A percentile compares a stretch with the other conserved stretches of the same genome.
Evolutionary conservation across 1,140 invertebrate species (phyloP).

Genomic region (Panagrolaimus sp.): DNA sequence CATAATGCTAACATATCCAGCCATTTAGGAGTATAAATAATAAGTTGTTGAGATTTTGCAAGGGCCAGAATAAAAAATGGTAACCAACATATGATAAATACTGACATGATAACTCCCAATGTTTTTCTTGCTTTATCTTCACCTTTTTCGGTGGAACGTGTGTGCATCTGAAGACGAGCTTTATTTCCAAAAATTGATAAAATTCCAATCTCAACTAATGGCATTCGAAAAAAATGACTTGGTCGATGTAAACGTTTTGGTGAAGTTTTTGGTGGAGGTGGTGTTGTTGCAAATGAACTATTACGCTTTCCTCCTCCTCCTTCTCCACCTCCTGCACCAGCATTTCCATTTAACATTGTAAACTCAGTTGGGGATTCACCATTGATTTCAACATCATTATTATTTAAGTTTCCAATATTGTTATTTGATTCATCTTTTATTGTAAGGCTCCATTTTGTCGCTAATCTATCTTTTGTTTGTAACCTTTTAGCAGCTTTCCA

Average conservation of each 20-base stretch:
- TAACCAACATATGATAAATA: slow-evolving; percentile 88
- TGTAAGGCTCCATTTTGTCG: slow-evolving; percentile 20
- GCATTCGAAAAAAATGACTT: slow-evolving; percentile 41
- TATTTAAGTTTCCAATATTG: background rate
- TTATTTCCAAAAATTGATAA: slow-evolving; percentile 12
- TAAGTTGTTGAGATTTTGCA: slow-evolving; percentile 43
- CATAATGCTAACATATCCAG: slow-evolving; percentile 59
- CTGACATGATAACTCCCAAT: slow-evolving; percentile 91
- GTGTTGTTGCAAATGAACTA: slow-evolving; percentile 1
- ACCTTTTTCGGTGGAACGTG: slow-evolving; percentile 28
- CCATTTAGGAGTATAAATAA: slow-evolving; percentile 55
- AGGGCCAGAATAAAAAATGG: slow-evolving; percentile 76
- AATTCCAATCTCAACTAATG: slow-evolving; percentile 30
- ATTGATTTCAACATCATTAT: slow-evolving; percentile 1
- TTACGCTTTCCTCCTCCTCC: slow-evolving; percentile 3
- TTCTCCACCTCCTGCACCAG: background rate
- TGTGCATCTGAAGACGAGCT: slow-evolving; percentile 25
- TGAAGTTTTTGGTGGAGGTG: background rate
- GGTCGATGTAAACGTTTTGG: slow-evolving; percentile 44
- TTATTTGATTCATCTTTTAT: slow-evolving; percentile 1
- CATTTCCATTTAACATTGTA: slow-evolving; percentile 4
- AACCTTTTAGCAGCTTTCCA: slow-evolving; percentile 61
- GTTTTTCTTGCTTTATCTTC: slow-evolving; percentile 66
- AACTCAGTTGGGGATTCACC: background rate
- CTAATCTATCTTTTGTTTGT: slow-evolving; percentile 58